A percentile compares a stretch with the other conserved stretches of the same genome.
phyloP scores from a whole-genome alignment of 92 coral and sea anemone genomes.

The Phenganax marumi region DNA sequence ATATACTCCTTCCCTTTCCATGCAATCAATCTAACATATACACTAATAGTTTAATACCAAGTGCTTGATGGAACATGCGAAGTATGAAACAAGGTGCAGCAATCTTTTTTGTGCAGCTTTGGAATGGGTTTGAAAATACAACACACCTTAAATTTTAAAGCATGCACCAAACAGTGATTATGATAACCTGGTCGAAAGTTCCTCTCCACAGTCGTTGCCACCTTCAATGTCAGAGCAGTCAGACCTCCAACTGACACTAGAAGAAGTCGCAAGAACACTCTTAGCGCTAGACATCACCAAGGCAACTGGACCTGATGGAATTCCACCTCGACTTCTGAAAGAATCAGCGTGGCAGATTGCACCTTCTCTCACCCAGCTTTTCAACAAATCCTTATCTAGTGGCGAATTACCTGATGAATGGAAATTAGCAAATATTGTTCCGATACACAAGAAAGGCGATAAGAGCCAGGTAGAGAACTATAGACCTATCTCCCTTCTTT shows the following conservation, averaged over 20 bases:
- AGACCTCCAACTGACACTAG: not conserved
- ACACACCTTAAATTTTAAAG: no score
- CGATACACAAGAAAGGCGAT: conserved; percentile 24
- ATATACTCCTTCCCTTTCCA: no score
- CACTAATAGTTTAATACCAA: no score
- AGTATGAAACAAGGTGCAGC: no score
- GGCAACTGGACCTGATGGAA: conserved; percentile 13
- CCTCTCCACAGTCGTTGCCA: no score
- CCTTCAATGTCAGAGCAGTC: not conserved
- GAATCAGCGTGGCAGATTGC: conserved; percentile 10
- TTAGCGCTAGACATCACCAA: not conserved
- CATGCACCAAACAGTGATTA: not conserved
- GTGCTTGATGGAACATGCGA: no score
- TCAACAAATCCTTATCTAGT: not conserved
- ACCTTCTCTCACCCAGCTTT: conserved; percentile 6
- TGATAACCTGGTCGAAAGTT: no score
- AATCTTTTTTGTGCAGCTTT: no score
- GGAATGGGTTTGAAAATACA: no score
- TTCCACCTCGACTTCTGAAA: conserved; percentile 24
- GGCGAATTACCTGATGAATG: conserved; percentile 17
- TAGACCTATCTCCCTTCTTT: conserved; percentile 17
- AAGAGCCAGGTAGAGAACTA: conserved; percentile 9
- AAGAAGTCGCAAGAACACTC: not conserved
- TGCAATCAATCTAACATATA: no score
- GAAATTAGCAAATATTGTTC: conserved; percentile 19